Base-by-base conservation (phyloP, 92 coral and sea anemone species). In the Epizoanthus scotinus region DNA sequence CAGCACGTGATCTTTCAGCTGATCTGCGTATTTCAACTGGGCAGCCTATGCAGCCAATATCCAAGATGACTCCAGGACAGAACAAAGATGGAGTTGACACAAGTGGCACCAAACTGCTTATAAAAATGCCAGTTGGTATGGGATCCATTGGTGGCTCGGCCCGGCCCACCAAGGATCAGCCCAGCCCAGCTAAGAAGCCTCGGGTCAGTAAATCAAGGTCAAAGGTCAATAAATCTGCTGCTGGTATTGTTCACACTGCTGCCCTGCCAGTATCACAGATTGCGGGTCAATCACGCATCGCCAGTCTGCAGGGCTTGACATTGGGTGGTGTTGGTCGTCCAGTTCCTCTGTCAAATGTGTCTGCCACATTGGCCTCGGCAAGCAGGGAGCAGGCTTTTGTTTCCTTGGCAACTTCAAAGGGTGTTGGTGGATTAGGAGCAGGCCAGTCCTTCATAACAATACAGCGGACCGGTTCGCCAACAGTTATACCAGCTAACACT, bases 41-140 rank as follows among this genome's bases (percentile, higher is more conserved):
- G 20, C 80, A 74, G 54, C 29, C 79, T 8, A 15, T 73, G 40
- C 79, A 74, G 66, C 81, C 58, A 0, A 14, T 21, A 40, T 42
- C 66, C 49, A 75, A 75, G 53, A 59, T 75, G 81, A 68, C 81
- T 18, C 81, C 55, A 18, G 81, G 81, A 75, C 25, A 54, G 52
- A 70, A 14, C 71, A 86, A 57, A 87, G 83, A 22, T 64, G 78
- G 81, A 55, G 69, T 40, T 31, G 66, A 75, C 22, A 40, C 68
- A 38, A 29, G 27, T 36, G 81, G 81, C 25, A 21, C 81, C 18
- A 92, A 92, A 70, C 63, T 85, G 64, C 78, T 89, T 15, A 71
- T 92, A 10, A 92, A 92, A 77, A 85, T 92, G 10, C 97, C 97
- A 1, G 85, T 92, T 3, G 97, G 94, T 34, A 74, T 92, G 64